Base-by-base conservation (phyloP, 2,888 invertebrate genomes). In the Dolichomitus sp. region DNA sequence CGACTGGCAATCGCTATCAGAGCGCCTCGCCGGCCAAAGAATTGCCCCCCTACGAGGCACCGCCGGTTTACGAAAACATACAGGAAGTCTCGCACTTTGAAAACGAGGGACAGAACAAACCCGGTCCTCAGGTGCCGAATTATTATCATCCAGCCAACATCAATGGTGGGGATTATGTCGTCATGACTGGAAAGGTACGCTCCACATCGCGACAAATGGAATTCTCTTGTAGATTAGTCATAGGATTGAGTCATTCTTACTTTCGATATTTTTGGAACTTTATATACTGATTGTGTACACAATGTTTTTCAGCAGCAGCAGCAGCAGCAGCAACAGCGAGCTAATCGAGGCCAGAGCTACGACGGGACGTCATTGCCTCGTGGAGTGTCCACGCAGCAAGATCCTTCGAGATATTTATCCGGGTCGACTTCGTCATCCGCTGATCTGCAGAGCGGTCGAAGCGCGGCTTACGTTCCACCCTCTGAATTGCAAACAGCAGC, bases 121-220 rank as follows among this genome's bases (percentile, higher is more conserved):
- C 94, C 0, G 94, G 94, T 4, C 94, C 94, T n/a, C 94, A 94
- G 85, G 94, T 94, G 7, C 90, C 93, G 7, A 92, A 90, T 87
- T 92, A 92, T 84, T 93, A 93, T 80, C 92, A 93, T 85, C 90
- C 95, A 52, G 97, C 97, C 81, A 97, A 97, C 85, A 96, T 96
- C 19, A 97, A 97, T 91, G 96, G 96, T 82, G 92, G 92, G 33
- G 97, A 97, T 91, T 97, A 97, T 94, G 97, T 97, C 30, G 97
- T 97, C 89, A 97, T 97, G 97, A 97, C 97, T 14, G 97, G 97
- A n/a, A 96, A 93, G 88, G 86, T 61, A 80, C 73, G 40, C 0
- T 9, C 11, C 9, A 33, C 14, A 54, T 12, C 17, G 33, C 12
- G 33, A 7, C 66, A n/a, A 9, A 14, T 19, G n/a, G 17, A 30